Base-by-base conservation (phyloP, 2,888 invertebrate species). In the Drosophila histrio region DNA sequence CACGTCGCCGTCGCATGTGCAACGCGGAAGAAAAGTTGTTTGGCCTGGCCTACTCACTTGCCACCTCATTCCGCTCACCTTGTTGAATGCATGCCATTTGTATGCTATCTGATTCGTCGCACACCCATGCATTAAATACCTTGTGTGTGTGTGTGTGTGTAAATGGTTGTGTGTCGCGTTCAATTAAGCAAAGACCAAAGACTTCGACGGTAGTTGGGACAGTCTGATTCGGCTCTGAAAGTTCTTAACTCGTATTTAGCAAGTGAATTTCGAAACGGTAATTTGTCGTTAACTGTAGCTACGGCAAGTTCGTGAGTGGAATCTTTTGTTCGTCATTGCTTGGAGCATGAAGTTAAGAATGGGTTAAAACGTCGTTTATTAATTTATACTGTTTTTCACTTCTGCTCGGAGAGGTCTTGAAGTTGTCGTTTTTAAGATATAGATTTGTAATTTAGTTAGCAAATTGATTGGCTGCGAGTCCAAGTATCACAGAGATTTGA, bases 1-100 rank as follows among this genome's bases (percentile, higher is more conserved):
- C 56, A 59, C 73, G 67, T 64, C 52, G 63, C 52, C 60, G 65
- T 67, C 68, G 73, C 71, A 73, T 86, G 64, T 87, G 89, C 84
- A 85, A 85, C 86, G 84, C 84, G 84, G 84, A 85, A 85, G 89
- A 85, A 89, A 85, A 89, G 88, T 87, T 78, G 79, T 67, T 61
- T 44, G 75, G 57, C 66, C 43, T 56, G 61, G 44, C 57, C 76
- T 56, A 72, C 61, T 36, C 66, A 26, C 30, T 41, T 39, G n/a
- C 30, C 52, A 30, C 28, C 50, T 43, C 56, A 41, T 5, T 36
- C 58, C 32, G 36, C 59, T 43, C 39, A 50, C 74, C 73, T 50
- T 28, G 56, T 15, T 28, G 57, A 65, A 56, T 72, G 65, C 80
- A 65, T 86, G 87, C 71, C 80, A 86, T 83, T 86, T 72, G 87